Conservation (phyloP, 2,113 vertebrate species). For the Labeo rohita region DNA sequence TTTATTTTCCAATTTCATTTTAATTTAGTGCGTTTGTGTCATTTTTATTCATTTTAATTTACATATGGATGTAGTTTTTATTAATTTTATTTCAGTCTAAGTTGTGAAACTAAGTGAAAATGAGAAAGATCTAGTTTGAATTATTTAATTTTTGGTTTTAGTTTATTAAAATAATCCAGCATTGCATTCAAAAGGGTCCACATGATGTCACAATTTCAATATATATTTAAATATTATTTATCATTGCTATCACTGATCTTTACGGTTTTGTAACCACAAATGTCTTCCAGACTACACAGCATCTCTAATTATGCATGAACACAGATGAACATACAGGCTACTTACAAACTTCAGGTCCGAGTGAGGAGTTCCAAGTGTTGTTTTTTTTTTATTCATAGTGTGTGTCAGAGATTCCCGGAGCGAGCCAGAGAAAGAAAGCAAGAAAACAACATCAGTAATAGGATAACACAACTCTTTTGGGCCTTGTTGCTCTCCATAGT, state of each 20-base stretch:
- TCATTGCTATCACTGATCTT: neutral
- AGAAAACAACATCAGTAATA: constrained; percentile 19
- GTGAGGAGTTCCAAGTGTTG: constrained; percentile 6
- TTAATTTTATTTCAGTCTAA: too few relatives aligned
- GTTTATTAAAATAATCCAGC: too few relatives aligned
- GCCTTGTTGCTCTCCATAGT: constrained; percentile 59
- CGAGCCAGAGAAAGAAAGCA: neutral
- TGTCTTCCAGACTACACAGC: neutral
- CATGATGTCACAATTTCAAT: too few relatives aligned
- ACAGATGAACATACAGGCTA: constrained; percentile 12
- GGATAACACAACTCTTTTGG: constrained; percentile 29
- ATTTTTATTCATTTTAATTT: neutral
- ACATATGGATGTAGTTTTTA: too few relatives aligned
- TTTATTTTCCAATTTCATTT: neutral
- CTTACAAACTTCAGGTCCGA: constrained; percentile 51
- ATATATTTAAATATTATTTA: too few relatives aligned
- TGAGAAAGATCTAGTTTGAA: too few relatives aligned
- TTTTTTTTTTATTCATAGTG: constrained; percentile 3
- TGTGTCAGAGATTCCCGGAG: neutral
- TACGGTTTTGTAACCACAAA: neutral
- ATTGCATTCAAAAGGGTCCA: too few relatives aligned
- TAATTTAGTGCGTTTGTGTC: neutral
- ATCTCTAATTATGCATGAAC: neutral
- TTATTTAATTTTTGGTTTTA: too few relatives aligned
- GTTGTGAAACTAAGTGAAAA: too few relatives aligned